A percentile compares a stretch with the other conserved stretches of the same genome.
phyloP scores from a whole-genome alignment of 1,140 invertebrate genomes.

The Aporrectodea caliginosa region DNA sequence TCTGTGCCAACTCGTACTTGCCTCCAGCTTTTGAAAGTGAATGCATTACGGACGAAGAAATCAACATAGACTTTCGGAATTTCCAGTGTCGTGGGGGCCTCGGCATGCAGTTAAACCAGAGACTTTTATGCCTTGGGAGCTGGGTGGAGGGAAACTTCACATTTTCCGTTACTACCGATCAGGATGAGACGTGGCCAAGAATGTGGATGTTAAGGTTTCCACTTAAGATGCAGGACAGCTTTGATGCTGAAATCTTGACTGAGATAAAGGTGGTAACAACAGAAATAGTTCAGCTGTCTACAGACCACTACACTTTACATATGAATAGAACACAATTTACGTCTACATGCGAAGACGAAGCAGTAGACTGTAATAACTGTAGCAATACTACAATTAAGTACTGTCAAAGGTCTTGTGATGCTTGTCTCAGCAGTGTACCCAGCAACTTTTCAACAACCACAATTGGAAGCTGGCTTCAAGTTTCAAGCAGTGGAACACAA shows the following conservation, averaged over 20 bases:
- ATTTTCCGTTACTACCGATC: constrained; percentile 19
- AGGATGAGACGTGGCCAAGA: constrained; percentile 21
- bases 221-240: neutral
- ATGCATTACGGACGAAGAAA: constrained; percentile 19
- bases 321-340: neutral
- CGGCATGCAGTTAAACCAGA: constrained; percentile 15
- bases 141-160: constrained; percentile 19
- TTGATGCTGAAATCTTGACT: neutral
- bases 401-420: constrained; percentile 10
- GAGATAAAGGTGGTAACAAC: constrained; percentile 17
- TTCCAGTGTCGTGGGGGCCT: constrained; percentile 23
- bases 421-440: no score
- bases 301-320: neutral
- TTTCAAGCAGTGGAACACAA: neutral
- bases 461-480: constrained; percentile 12
- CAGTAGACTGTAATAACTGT: neutral
- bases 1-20: neutral
- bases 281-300: neutral
- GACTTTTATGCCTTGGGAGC: constrained; percentile 16
- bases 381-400: neutral
- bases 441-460: constrained; percentile 8
- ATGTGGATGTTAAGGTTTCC: constrained; percentile 25
- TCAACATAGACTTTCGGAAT: constrained; percentile 23
- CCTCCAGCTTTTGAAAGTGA: constrained; percentile 20
- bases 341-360: constrained; percentile 22